These are phyloP conservation scores for Acropternis orthonyx DNA, from an alignment of 2,797 vertebrate species.

Conservation along the genomic window DNA sequence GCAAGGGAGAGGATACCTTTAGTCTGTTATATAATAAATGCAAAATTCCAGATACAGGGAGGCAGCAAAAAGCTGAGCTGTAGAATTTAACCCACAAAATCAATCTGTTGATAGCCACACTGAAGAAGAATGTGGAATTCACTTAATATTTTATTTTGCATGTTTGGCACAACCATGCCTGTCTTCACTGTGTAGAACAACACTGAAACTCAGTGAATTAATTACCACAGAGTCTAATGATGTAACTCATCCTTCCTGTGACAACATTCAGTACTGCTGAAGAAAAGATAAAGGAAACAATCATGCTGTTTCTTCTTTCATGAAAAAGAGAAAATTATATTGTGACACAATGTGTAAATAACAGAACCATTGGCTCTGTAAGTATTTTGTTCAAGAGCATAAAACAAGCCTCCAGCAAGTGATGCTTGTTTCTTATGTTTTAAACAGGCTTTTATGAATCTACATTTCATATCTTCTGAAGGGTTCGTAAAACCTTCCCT, in stretches of 20 bases:
- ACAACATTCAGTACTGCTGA: neutral
- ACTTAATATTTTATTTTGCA: neutral
- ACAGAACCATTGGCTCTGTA: neutral
- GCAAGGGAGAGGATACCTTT: neutral
- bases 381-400: neutral
- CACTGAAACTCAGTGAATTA: constrained; percentile 21
- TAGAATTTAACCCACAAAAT: neutral
- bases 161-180: neutral
- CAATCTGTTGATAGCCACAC: neutral
- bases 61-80: neutral
- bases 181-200: neutral
- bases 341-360: constrained; percentile 16
- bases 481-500: neutral
- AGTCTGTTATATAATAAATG: neutral
- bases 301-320: neutral
- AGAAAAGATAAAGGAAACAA: constrained; percentile 47
- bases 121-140: neutral
- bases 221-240: constrained; percentile 5
- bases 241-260: constrained; percentile 24
- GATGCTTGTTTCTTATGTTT: neutral
- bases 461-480: neutral
- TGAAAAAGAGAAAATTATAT: constrained; percentile 24
- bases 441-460: constrained; percentile 9
- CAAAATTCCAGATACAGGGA: neutral
- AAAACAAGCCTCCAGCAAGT: neutral